Base-by-base conservation (phyloP, 2,797 vertebrate genomes). In the Tragelaphus oryx region DNA sequence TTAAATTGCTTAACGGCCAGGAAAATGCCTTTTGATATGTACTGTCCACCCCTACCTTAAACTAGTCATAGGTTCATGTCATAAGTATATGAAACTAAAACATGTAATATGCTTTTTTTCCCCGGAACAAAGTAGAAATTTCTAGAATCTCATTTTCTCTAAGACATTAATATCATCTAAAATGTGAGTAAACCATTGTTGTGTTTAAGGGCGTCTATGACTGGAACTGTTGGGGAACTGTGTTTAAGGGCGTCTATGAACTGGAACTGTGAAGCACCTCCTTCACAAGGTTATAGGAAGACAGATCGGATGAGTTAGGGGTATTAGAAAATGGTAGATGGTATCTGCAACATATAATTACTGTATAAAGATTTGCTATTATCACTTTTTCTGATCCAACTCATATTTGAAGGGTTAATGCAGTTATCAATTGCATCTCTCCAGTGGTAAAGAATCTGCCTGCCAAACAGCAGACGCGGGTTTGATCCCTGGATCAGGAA, bases 111-210 rank as follows among this genome's bases (percentile, higher is more conserved):
- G 13, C 52, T 18, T 33, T 22, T 59, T 46, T 55, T 30, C 71
- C 44, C 48, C 11, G 6, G 74, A 83, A 24, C 37, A 62, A 57
- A 93, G 80, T 52, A 81, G 11, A 79, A 48, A 65, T 59, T 37
- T 83, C 74, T 85, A 91, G 60, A 90, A 55, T 71, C 55, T 59
- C 28, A 59, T 62, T 86, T 88, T 33, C 76, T 86, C 0, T 62
- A 55, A 57, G 37, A 50, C 41, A n/a, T 22, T 48, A 14, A 6
- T 13, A 50, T 13, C n/a, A 55, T 20, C 57, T 44, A 81, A 87
- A 46, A 28, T 22, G 74, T 37, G 20, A 74, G 13, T 37, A 52
- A n/a, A 24, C 33, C 17, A 30, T 24, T 17, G 5, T 11, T 30
- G n/a, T 26, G 46, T 12, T 33, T 0, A 68, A 33, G 4, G 30